Percentiles rank a stretch among this genome's conserved stretches.
Conservation (phyloP, 2,113 vertebrate genomes). For the Myotis lucifugus region DNA sequence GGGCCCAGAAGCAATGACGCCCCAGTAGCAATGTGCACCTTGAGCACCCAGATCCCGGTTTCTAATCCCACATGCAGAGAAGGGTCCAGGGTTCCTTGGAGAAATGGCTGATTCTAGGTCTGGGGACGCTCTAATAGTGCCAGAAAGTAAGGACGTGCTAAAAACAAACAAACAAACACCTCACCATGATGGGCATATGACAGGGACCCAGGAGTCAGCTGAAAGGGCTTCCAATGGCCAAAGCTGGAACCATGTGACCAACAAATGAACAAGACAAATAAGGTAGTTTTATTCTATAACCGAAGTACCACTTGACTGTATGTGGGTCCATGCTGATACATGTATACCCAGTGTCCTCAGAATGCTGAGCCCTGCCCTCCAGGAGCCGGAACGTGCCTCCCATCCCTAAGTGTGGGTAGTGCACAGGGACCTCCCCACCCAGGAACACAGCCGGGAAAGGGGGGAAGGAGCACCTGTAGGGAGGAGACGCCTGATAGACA, state of each 20-base stretch:
- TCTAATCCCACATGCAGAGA: neutral
- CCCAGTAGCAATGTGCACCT: neutral
- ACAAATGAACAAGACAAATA: neutral
- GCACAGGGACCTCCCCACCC: neutral
- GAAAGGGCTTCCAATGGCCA: neutral
- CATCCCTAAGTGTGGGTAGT: neutral
- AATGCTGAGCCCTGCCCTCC: neutral
- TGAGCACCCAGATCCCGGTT: neutral
- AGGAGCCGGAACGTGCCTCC: neutral
- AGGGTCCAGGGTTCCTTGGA: neutral
- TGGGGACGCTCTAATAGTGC: neutral
- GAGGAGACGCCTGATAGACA: neutral
- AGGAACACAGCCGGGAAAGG: neutral
- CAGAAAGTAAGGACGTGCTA: neutral
- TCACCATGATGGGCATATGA: neutral
- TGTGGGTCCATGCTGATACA: neutral
- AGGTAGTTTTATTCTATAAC: neutral
- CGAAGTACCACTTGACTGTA: neutral
- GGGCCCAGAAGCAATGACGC: neutral
- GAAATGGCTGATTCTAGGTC: neutral
- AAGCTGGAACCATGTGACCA: neutral
- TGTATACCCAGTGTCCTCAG: neutral
- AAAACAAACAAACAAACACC: neutral
- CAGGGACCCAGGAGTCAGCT: neutral
- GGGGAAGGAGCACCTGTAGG: neutral